These are phyloP conservation scores for Lichenostomus cassidix DNA, from an alignment of 2,113 vertebrate species.

Conservation along the genomic window DNA sequence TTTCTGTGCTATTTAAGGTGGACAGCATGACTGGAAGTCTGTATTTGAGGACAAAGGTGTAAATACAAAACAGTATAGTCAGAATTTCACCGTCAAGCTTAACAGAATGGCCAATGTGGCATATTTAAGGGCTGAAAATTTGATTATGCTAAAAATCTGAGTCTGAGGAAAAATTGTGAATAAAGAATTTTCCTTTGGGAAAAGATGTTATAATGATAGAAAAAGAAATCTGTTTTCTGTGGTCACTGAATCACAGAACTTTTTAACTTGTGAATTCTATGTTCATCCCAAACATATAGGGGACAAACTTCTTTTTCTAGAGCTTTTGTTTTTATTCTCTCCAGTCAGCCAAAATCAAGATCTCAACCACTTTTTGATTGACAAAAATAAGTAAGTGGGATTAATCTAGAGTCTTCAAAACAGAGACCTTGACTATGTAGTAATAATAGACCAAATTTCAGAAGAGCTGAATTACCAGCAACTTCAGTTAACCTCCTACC, in stretches of 20 bases:
- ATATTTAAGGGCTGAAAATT: neutral
- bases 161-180: neutral
- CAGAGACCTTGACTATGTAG: neutral
- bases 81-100: neutral
- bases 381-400: neutral
- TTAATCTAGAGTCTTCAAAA: neutral
- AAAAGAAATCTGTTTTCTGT: neutral
- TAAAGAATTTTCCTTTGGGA: neutral
- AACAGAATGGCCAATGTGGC: neutral
- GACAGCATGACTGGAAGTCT: neutral
- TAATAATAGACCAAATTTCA: neutral
- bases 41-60: neutral
- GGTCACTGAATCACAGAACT: neutral
- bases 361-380: neutral
- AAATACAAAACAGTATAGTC: neutral
- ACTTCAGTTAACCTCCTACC: neutral
- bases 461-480: neutral
- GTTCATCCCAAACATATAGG: neutral
- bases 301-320: neutral
- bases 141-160: neutral
- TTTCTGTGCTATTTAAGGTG: neutral
- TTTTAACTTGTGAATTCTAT: neutral
- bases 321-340: neutral
- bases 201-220: neutral
- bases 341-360: neutral